Conservation (phyloP, 2,113 vertebrate genomes). For the Hippocampus barbouri region DNA sequence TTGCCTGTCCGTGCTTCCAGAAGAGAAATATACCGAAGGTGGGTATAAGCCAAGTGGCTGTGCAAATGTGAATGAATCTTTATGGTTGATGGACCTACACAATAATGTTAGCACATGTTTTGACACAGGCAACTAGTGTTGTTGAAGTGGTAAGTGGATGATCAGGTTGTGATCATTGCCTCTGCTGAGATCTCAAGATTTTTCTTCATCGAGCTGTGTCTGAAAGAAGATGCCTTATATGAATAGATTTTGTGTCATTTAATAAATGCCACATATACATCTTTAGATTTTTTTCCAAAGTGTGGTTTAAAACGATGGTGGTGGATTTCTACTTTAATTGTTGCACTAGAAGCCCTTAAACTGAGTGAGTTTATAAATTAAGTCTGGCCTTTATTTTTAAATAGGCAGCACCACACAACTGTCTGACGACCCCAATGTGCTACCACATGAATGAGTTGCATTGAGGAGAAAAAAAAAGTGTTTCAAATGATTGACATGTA, state of each 20-base stretch:
- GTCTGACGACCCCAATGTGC: not conserved
- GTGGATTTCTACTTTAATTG: not conserved
- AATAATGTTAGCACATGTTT: constrained; percentile 21
- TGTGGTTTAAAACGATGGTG: not conserved
- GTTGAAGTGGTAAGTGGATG: constrained; percentile 46
- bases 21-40: constrained; percentile 96
- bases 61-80: constrained; percentile 2
- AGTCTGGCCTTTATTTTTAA: not conserved
- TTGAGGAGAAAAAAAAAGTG: not conserved
- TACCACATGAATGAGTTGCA: not conserved
- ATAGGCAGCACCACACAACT: not conserved
- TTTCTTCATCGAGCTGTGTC: not conserved
- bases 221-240: not conserved
- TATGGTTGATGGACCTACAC: constrained; percentile 7
- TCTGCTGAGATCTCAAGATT: not conserved
- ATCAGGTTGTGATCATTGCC: not conserved
- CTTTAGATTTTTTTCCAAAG: not conserved
- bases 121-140: constrained; percentile 4
- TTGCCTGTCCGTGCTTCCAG: constrained; percentile 94
- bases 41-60: constrained; percentile 74
- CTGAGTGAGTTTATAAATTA: not conserved
- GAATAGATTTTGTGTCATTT: no score
- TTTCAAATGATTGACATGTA: not conserved
- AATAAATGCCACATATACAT: not conserved
- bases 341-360: not conserved